These are phyloP conservation scores for Coracopsis vasa DNA, from an alignment of 2,113 vertebrate genomes.

Conservation along the genomic window DNA sequence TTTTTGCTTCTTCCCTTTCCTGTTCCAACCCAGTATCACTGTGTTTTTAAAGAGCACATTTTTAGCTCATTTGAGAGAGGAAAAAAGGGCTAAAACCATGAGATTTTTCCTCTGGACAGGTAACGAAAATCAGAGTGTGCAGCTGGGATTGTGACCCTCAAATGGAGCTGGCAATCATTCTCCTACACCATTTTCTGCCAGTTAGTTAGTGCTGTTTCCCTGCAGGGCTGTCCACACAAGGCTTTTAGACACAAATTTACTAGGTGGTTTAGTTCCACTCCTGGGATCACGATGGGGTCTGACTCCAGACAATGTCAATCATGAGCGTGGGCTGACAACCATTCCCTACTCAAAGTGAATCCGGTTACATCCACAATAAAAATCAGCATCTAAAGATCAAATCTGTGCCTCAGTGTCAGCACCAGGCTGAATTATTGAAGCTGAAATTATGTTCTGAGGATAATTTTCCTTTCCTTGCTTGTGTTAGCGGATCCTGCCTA, in stretches of 20 bases:
- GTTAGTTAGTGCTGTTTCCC: not conserved
- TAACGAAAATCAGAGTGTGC: not conserved
- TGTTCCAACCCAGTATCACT: not conserved
- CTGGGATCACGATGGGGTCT: not conserved
- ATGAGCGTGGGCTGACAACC: not conserved
- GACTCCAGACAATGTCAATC: not conserved
- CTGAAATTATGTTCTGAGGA: not conserved
- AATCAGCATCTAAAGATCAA: not conserved
- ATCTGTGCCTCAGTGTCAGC: not conserved
- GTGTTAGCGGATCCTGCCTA: not conserved
- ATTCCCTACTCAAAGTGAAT: not conserved
- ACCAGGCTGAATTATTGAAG: not conserved
- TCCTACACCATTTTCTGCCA: not conserved
- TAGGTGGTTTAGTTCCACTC: not conserved
- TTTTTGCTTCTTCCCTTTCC: not conserved
- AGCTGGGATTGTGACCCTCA: not conserved
- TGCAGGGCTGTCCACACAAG: not conserved
- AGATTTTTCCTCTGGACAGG: not conserved
- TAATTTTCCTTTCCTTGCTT: conserved; percentile 9
- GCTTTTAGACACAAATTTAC: not conserved
- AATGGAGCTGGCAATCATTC: not conserved
- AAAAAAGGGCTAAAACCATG: not conserved
- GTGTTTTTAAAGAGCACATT: not conserved
- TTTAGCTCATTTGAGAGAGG: not conserved
- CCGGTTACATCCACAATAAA: not conserved